Evolutionary conservation across 2,113 vertebrate genomes (phyloP).

Genomic region (Athene noctua): DNA sequence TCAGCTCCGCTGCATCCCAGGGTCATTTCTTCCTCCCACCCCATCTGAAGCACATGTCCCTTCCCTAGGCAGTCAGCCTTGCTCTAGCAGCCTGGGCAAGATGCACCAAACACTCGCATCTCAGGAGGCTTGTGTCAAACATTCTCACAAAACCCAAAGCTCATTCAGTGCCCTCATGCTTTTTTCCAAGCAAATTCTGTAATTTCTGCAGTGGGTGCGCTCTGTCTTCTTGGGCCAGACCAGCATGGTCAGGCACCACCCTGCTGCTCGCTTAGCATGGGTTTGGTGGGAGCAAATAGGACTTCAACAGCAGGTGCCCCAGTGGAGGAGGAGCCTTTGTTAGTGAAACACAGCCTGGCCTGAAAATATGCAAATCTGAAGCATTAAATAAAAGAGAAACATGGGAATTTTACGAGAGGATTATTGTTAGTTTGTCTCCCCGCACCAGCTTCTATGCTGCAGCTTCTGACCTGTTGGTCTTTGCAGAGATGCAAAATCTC

Average conservation of each 20-base stretch:
- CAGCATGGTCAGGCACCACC: rapidly evolving
- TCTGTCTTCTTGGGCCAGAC: background rate
- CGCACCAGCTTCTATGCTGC: background rate
- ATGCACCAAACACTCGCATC: rapidly evolving
- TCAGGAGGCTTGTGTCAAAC: background rate
- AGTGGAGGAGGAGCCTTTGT: background rate
- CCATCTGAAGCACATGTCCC: rapidly evolving
- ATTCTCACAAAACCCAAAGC: background rate
- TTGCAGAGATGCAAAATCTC: background rate
- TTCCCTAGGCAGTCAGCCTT: background rate
- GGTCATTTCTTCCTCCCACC: background rate
- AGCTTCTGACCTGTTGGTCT: background rate
- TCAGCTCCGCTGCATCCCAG: background rate
- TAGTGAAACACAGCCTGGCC: background rate
- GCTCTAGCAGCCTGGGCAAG: rapidly evolving
- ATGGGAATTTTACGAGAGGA: rapidly evolving
- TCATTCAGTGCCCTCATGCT: background rate
- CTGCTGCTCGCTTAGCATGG: rapidly evolving
- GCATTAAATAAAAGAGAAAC: background rate
- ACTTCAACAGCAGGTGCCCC: background rate
- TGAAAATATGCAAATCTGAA: rapidly evolving
- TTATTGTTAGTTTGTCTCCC: background rate
- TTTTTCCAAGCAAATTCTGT: background rate
- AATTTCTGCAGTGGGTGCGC: background rate
- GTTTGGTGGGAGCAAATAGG: background rate